These are phyloP conservation scores for Arrhopalites spinosus DNA, from an alignment of 2,888 invertebrate species.

Conservation along the genomic window DNA sequence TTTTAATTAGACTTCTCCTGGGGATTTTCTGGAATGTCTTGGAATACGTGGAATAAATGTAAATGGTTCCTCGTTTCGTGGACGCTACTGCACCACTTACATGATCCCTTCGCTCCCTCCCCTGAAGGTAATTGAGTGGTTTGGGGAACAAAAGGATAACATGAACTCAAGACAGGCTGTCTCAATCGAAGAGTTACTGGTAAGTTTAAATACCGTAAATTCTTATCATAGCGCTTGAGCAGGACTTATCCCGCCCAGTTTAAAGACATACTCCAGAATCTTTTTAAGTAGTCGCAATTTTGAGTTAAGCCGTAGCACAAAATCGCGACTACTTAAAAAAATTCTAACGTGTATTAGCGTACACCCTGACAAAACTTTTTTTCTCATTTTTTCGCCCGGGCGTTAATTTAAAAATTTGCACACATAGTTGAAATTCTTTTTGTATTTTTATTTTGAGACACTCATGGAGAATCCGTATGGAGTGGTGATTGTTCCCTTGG, in stretches of 20 bases:
- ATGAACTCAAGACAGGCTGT: neutral
- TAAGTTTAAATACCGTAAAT: neutral
- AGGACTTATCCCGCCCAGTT: too few species aligned
- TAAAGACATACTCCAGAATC: too few species aligned
- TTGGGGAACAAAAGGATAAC: neutral
- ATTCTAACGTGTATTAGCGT: neutral
- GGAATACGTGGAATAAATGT: slow-evolving; percentile 12
- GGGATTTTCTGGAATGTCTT: slow-evolving; percentile 62
- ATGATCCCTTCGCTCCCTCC: slow-evolving; percentile 4
- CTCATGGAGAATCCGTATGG: too few species aligned
- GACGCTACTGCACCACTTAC: slow-evolving; percentile 43
- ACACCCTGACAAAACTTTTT: neutral
- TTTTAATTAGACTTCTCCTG: slow-evolving; percentile 61
- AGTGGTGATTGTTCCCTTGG: slow-evolving; percentile 41
- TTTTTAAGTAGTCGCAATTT: too few species aligned
- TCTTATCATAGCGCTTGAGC: too few species aligned
- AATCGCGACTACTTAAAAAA: neutral
- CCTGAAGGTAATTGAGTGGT: neutral
- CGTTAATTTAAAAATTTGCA: neutral
- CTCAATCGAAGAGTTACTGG: neutral
- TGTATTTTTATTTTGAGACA: too few species aligned
- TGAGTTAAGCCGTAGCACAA: too few species aligned
- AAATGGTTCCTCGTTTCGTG: slow-evolving; percentile 29
- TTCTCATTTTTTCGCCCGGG: neutral
- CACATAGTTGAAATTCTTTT: neutral